Percentiles rank a stretch among this genome's conserved stretches.
Evolutionary conservation across 1,140 invertebrate genomes (phyloP).

Genomic region (Penaeus vannamei): DNA sequence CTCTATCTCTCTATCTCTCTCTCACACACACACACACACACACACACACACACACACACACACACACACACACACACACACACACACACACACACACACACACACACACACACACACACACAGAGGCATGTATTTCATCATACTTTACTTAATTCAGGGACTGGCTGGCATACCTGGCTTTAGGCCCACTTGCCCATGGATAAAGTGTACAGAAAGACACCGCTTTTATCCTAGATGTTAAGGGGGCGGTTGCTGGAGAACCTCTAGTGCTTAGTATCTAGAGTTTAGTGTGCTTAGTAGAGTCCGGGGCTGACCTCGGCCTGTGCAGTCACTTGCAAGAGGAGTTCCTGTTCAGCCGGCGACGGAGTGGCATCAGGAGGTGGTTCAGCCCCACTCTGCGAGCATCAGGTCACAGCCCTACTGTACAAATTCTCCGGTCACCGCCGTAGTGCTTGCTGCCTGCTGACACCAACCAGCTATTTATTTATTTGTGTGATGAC

Average conservation of each 20-base stretch:
- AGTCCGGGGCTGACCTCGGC: constrained; percentile 24
- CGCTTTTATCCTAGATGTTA: constrained; percentile 57
- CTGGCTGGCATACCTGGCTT: constrained; percentile 34
- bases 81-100: too few species aligned
- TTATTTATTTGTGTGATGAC: constrained; percentile 61
- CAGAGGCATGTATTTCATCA: too few species aligned
- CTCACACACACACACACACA: too few species aligned
- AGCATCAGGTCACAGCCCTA: constrained; percentile 49
- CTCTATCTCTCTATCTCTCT: too few species aligned
- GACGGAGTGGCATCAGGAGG: too few species aligned
- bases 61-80: too few species aligned
- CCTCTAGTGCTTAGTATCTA: constrained; percentile 62
- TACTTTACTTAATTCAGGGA: too few species aligned
- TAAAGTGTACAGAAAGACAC: constrained; percentile 62
- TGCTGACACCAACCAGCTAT: constrained; percentile 59
- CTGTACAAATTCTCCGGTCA: constrained; percentile 52
- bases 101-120: too few species aligned
- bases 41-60: too few species aligned
- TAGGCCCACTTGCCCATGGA: constrained; percentile 49
- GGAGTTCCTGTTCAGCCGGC: too few species aligned
- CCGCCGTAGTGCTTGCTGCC: constrained; percentile 55
- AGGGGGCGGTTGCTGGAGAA: constrained; percentile 58
- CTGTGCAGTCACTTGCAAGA: too few species aligned
- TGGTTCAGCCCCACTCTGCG: constrained; percentile 19
- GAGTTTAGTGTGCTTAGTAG: constrained; percentile 60